Percentiles rank a stretch among this genome's conserved stretches.
phyloP scores from a whole-genome alignment of 2,797 vertebrate species.

The Orestias chungarensis region DNA sequence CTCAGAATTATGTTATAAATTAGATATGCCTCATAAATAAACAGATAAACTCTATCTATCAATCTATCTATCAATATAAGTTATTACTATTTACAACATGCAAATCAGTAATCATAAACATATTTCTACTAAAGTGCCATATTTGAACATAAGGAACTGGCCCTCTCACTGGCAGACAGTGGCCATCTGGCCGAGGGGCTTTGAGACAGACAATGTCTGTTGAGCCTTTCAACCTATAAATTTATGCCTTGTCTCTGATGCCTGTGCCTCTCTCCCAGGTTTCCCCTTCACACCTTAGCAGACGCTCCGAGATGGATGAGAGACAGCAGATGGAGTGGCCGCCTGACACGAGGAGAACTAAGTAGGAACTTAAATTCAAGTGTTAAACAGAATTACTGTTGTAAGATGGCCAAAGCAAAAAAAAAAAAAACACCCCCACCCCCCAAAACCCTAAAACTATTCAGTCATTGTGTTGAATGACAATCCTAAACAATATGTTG shows the following conservation, averaged over 20 bases:
- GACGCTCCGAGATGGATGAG: slow-evolving; percentile 52
- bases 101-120: background rate
- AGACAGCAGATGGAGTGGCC: slow-evolving; percentile 59
- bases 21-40: background rate
- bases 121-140: slow-evolving; percentile 26
- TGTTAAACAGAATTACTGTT: slow-evolving; percentile 28
- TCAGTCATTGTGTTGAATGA: slow-evolving; percentile 50
- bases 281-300: slow-evolving; percentile 49
- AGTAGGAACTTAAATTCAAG: slow-evolving; percentile 18
- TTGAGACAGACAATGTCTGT: slow-evolving; percentile 67
- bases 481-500: slow-evolving; percentile 64
- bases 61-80: background rate
- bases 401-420: slow-evolving; percentile 52
- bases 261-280: slow-evolving; percentile 51
- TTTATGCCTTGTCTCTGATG: slow-evolving; percentile 61
- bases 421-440: slow-evolving; percentile 55
- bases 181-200: slow-evolving; percentile 72
- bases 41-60: background rate
- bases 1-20: background rate
- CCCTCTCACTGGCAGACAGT: slow-evolving; percentile 65
- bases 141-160: slow-evolving; percentile 47
- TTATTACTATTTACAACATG: background rate
- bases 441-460: no score
- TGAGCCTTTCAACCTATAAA: slow-evolving; percentile 65
- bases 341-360: slow-evolving; percentile 44